Conservation (phyloP, 2,113 vertebrate species). For the Platichthys flesus region DNA sequence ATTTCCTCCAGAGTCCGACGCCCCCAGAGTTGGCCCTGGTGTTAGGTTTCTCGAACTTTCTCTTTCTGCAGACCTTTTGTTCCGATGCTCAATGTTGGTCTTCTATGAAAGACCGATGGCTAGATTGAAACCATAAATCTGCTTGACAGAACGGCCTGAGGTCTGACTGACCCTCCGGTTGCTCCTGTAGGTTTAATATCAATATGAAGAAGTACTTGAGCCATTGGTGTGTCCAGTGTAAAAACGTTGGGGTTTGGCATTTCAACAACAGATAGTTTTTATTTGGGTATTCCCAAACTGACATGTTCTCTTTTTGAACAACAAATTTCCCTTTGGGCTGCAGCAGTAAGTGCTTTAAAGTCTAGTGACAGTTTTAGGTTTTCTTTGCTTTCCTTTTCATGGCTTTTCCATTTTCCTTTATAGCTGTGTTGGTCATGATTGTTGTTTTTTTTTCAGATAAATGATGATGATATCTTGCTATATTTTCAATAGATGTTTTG, state of each 20-base stretch:
- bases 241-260: constrained; percentile 5
- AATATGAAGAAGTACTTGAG: constrained; percentile 27
- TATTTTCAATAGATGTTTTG: neutral
- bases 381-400: neutral
- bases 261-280: neutral
- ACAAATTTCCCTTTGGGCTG: neutral
- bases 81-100: constrained; percentile 29
- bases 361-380: neutral
- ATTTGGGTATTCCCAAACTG: neutral
- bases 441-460: neutral
- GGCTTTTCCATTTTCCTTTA: neutral
- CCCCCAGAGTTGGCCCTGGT: neutral
- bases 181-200: constrained; percentile 44
- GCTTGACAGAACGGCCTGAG: constrained; percentile 54
- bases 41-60: constrained; percentile 35
- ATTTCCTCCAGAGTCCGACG: constrained; percentile 4
- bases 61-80: constrained; percentile 42
- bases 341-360: constrained; percentile 1
- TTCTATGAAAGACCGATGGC: constrained; percentile 34
- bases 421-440: neutral
- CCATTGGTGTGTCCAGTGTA: constrained; percentile 18
- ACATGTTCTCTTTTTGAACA: neutral
- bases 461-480: neutral
- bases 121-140: constrained; percentile 70
- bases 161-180: constrained; percentile 33